Evolutionary conservation across 2,797 vertebrate species (phyloP).

Genomic region (Coranthus polyacanthus): DNA sequence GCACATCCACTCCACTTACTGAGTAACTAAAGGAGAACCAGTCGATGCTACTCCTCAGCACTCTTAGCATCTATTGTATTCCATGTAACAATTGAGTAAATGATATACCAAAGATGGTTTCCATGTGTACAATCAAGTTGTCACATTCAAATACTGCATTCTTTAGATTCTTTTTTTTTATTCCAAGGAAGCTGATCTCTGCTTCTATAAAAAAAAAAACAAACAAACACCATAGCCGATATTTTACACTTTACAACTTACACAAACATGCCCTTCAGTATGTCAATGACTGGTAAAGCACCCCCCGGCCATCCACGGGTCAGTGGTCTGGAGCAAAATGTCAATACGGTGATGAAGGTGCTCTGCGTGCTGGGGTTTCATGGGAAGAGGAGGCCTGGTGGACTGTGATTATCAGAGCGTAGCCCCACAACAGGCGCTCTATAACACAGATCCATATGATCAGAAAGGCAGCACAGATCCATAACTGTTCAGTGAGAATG

Average conservation of each 20-base stretch:
- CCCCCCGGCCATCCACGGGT: constrained; percentile 47
- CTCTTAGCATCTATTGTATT: constrained; percentile 41
- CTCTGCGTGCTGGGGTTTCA: constrained; percentile 37
- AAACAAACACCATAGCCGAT: neutral
- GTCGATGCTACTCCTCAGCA: constrained; percentile 38
- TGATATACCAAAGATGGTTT: constrained; percentile 27
- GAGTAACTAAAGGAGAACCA: constrained; percentile 38
- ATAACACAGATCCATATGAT: constrained; percentile 56
- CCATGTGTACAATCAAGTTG: constrained; percentile 22
- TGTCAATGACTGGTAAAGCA: constrained; percentile 51
- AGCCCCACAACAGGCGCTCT: constrained; percentile 46
- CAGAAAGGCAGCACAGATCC: constrained; percentile 35
- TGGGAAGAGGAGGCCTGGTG: constrained; percentile 55
- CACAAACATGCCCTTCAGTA: constrained; percentile 49
- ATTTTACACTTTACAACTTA: constrained; percentile 24
- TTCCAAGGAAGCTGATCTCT: neutral
- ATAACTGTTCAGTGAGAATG: constrained; percentile 1
- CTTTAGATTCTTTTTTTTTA: no score
- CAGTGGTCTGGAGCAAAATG: constrained; percentile 61
- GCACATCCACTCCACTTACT: constrained; percentile 32
- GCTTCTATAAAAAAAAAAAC: constrained; percentile 1
- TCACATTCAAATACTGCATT: constrained; percentile 4
- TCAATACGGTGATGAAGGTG: constrained; percentile 55
- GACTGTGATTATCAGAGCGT: constrained; percentile 55
- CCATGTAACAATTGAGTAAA: constrained; percentile 43